Evolutionary conservation across 2,113 vertebrate species (phyloP), one percentile per base, ranked within the genome.

Genomic region (Macroglossus sobrinus): DNA sequence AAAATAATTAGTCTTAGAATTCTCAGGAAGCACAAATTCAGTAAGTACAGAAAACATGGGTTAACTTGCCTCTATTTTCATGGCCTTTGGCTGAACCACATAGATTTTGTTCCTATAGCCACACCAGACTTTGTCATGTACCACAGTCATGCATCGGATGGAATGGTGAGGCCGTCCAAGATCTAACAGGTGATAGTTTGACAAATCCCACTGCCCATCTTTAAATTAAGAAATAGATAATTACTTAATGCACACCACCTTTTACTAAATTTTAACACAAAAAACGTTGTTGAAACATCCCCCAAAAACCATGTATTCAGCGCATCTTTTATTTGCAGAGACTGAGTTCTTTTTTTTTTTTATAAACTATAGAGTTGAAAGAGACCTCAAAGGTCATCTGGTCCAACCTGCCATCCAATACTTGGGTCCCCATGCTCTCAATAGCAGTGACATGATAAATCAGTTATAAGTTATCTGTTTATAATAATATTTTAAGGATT

Each of bases 171-270:
- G 99, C 57, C 99, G 98, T 57, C 99, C 99, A 93, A 99, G 96
- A 97, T 99, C 99, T 55, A 99, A 94, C 95, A 99, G 99, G 96
- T 99, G 99, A 97, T 99, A 99, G 98, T 99, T 99, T 18, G 99
- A 99, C 98, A 99, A 98, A 97, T 99, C 99, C 99, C 99, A 99
- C 97, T 99, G 99, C 66, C 99, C 99, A 84, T 99, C 99, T 99
- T 98, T n/a, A 96, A 92, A 95, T 95, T 57, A 82, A 96, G n/a
- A 81, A 92, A 53, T 7, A 88, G 47, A 57, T 84, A 63, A 84
- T 45, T 94, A 45, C 64, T 94, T 35, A 81, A 22, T 12, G 61
- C 33, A 91, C 45, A 87, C 33, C 26, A 64, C 0, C 66, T 84
- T 68, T 72, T 75, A 53, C 28, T 43, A 55, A 84, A 93, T n/a